Base-by-base conservation (phyloP, 1,140 invertebrate genomes). In the Dendrolimus punctatus region DNA sequence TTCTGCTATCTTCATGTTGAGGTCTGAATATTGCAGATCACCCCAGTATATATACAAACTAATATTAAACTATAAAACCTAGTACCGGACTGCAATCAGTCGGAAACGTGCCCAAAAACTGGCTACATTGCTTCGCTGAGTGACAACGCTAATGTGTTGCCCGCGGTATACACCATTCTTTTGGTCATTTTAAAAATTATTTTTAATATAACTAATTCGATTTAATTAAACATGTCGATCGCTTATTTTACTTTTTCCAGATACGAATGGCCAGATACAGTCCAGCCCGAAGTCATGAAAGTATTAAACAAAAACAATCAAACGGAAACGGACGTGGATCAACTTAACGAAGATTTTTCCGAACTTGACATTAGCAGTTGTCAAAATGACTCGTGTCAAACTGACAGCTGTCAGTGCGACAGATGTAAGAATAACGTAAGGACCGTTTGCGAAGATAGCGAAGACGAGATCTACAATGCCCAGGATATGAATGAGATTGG, bases 401-500 rank as follows among this genome's bases (percentile, higher is more conserved):
- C 39, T 63, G 58, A 54, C 49, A 51, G 49, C 5, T 45, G 46
- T 48, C 54, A 57, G 39, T 9, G 23, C 8, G 37, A 49, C 5
- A 49, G 47, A 4, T 6, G 8, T 23, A 4, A 6, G 10, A 37
- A 9, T 5, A 51, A 36, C 49, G 7, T 7, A 0, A 40, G 8
- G 6, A 8, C 39, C 8, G 45, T 55, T 37, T 38, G 36, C 37
- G 42, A 38, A 39, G 8, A 39, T 44, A 61, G 65, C 9, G 54
- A 53, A 5, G 58, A 56, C 8, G 65, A 67, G 4, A 62, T 66
- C 9, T 73, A 74, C 40, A 66, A 75, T 43, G 42, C 84, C 6
- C 70, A 88, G 40, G 73, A 86, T 60, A 85, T 94, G 59, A 78
- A 89, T 42, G 91, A 93, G 75, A 90, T 91, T 3, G 89, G 90